Base-by-base conservation (phyloP, 2,888 invertebrate species). In the Platycheirus albimanus region DNA sequence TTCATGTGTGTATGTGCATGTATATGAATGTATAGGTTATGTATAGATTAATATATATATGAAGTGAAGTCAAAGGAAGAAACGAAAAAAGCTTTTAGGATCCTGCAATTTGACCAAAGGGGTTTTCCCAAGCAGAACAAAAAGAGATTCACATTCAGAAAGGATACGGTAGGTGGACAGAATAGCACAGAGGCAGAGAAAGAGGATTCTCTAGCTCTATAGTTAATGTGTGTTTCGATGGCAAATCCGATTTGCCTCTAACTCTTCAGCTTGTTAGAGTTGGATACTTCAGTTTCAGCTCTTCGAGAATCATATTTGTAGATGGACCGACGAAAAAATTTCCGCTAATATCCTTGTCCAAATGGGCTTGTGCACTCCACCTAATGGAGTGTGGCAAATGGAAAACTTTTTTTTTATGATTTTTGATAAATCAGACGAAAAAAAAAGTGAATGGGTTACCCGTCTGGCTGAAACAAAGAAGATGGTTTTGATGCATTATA, bases 291-390 rank as follows among this genome's bases (percentile, higher is more conserved):
- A 61, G 41, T 61, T 61, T 30, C 17, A 45, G 17, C 61, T 45
- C 61, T 45, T 61, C n/a, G 45, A 61, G 61, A 45, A 61, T 61
- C 61, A 61, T 61, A 61, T 61, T 61, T 61, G 43, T 43, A 61
- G 61, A 61, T 33, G 45, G 45, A 45, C 61, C 30, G 28, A 61
- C 61, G 30, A 45, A 61, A 58, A 58, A 58, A 58, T 58, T 24
- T 58, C 38, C 61, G 45, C 61, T 61, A 45, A 61, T 61, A 61
- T 61, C 56, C 43, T 58, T 36, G 17, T 38, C 28, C 61, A 63
- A 78, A 83, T 83, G 83, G 81, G 41, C 51, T 63, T 69, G 67
- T 64, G 78, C 78, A 83, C 78, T 83, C 72, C 72, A 77, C 28
- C 72, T 77, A 78, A 83, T 83, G 74, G 72, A 74, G 36, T 67